Evolutionary conservation across 1,140 invertebrate genomes (phyloP).

Genomic region (Protaetia brevitarsis): DNA sequence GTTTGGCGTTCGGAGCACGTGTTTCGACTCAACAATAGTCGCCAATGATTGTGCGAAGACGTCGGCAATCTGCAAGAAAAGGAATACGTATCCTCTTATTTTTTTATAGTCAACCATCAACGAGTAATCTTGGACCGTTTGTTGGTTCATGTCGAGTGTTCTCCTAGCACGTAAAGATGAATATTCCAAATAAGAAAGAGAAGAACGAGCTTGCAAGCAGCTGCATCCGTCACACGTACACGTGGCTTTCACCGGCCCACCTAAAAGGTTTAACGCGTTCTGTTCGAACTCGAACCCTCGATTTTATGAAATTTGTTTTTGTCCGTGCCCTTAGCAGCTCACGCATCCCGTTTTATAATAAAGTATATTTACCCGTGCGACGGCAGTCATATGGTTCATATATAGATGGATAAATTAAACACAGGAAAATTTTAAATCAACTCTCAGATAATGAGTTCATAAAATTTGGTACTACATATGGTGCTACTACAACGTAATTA

Average conservation of each 20-base stretch:
- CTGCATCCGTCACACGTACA: conserved; percentile 4
- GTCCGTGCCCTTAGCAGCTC: conserved; percentile 3
- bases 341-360: conserved; percentile 1
- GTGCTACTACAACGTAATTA: not conserved
- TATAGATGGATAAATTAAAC: not conserved
- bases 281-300: not conserved
- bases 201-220: not conserved
- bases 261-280: conserved; percentile 4
- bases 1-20: conserved; percentile 12
- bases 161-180: not conserved
- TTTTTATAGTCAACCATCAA: not conserved
- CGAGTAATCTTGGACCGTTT: not conserved
- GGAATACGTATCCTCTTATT: conserved; percentile 3
- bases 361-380: not conserved
- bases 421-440: conserved; percentile 1
- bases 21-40: not conserved
- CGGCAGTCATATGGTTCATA: not conserved
- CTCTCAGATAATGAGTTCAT: conserved; percentile 9
- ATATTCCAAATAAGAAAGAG: not conserved
- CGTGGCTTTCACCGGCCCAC: not conserved
- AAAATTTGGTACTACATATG: not conserved
- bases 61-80: not conserved
- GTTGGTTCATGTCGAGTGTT: not conserved
- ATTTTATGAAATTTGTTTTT: conserved; percentile 6
- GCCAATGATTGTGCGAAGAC: not conserved